Base-by-base conservation (phyloP, 2,113 vertebrate genomes). In the Etheostoma spectabile region DNA sequence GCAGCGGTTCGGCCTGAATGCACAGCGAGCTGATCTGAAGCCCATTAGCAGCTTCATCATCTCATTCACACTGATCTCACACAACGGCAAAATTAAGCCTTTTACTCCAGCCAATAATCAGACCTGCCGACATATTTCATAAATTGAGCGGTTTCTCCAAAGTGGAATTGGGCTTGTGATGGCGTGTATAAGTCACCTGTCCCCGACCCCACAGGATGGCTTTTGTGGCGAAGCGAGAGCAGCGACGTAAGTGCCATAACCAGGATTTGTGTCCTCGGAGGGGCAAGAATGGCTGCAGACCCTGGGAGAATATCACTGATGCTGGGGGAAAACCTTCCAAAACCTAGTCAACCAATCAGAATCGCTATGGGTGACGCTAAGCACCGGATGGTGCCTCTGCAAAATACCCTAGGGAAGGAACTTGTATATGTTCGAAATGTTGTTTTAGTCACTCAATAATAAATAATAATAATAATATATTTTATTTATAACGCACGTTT, bases 21-120 rank as follows among this genome's bases (percentile, higher is more conserved):
- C 38, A 19, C 51, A 52, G 35, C 16, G 16, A 66, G 33, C 8
- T 21, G 46, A 30, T 13, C 16, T 11, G 33, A 42, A 70, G 57
- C 18, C 66, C 63, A 56, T 67, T 35, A 56, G 53, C 24, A 22
- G 53, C 70, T 67, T 78, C 63, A 59, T 59, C 19, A 19, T 64
- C 80, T 19, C 60, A 52, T 30, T 63, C 19, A 13, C 72, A 12
- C 53, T 56, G 74, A 77, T 74, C 22, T 77, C 56, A 56, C 63
- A 59, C 53, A 18, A n/a, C 35, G 38, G 48, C 27, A 68, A 38
- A 56, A 77, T 51, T 42, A 18, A 30, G 60, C 67, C 74, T 73
- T 77, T 55, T 74, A 73, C 73, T 77, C 55, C 61, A 49, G 48
- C 84, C 83, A 72, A 67, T 81, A 67, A 67, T 81, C 62, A 52